A percentile compares a stretch with the other conserved stretches of the same genome.
Evolutionary conservation across 2,797 vertebrate genomes (phyloP).

Genomic region (Clarias platycephalus): DNA sequence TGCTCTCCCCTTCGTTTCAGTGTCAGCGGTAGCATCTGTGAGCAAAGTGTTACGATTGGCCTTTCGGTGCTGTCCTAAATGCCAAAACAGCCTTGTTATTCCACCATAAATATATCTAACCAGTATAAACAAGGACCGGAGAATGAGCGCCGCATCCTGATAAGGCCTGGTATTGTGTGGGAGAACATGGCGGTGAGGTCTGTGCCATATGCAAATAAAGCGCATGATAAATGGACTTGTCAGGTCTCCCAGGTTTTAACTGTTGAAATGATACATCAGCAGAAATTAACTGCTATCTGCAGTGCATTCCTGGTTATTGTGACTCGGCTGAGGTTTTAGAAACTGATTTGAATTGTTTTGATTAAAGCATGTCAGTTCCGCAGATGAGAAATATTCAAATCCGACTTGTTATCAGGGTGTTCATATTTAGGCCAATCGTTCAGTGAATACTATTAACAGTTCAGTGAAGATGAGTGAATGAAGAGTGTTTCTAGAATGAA

Average conservation of each 20-base stretch:
- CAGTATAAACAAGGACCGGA: slow-evolving; percentile 18
- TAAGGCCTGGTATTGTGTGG: background rate
- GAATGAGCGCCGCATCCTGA: slow-evolving; percentile 25
- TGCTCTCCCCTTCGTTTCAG: slow-evolving; percentile 41
- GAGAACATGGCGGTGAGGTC: background rate
- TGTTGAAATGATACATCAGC: slow-evolving; percentile 4
- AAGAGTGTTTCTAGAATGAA: no score
- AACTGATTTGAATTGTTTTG: background rate
- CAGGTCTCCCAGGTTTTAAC: slow-evolving; percentile 25
- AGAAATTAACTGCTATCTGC: background rate
- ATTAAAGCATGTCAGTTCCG: background rate
- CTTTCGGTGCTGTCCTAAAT: slow-evolving; percentile 54
- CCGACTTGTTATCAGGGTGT: background rate
- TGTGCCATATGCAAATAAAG: slow-evolving; percentile 33
- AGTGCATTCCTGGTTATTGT: background rate
- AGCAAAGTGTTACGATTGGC: slow-evolving; percentile 47
- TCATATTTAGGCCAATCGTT: background rate
- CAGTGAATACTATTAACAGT: background rate
- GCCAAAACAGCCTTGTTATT: slow-evolving; percentile 49
- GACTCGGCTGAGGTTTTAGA: background rate
- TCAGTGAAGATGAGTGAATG: no score
- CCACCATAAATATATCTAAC: slow-evolving; percentile 40
- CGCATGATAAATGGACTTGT: slow-evolving; percentile 38
- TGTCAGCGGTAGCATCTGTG: slow-evolving; percentile 47
- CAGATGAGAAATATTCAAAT: background rate